A percentile compares a stretch with the other conserved stretches of the same genome.
Conservation (phyloP, 2,888 invertebrate species). For the Microchrysa polita region DNA sequence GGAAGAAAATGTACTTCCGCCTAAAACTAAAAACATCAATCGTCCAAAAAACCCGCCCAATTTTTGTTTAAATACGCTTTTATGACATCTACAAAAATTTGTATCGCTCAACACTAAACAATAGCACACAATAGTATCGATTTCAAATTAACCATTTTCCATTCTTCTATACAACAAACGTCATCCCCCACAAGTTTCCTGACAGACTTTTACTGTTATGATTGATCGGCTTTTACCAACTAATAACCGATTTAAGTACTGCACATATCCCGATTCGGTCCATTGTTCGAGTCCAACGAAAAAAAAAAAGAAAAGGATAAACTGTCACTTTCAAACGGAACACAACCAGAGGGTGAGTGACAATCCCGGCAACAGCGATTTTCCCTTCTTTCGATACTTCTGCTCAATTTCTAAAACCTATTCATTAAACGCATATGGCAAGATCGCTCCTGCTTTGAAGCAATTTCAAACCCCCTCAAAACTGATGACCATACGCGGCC, state of each 20-base stretch:
- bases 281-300: conserved; percentile 11
- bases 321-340: conserved; percentile 27
- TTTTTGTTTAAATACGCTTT: too few species aligned
- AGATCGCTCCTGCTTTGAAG: conserved; percentile 26
- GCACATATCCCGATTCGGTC: conserved; percentile 13
- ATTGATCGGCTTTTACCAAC: conserved; percentile 39
- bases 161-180: background rate
- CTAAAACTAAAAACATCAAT: too few species aligned
- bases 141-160: conserved; percentile 31
- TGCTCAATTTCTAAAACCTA: background rate
- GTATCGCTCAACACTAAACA: conserved; percentile 5
- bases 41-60: too few species aligned
- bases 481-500: conserved; percentile 33
- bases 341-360: conserved; percentile 35
- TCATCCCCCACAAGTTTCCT: conserved; percentile 11
- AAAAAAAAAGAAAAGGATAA: conserved; percentile 16
- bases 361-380: conserved; percentile 9
- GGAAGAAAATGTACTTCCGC: too few species aligned
- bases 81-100: background rate
- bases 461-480: conserved; percentile 14
- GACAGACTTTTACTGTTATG: conserved; percentile 35
- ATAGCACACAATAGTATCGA: conserved; percentile 15
- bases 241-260: conserved; percentile 35
- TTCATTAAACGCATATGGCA: conserved; percentile 46
- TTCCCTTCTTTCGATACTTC: background rate